Evolutionary conservation across 2,888 invertebrate species (phyloP).

Genomic region (Pollenia griseotomentosa): DNA sequence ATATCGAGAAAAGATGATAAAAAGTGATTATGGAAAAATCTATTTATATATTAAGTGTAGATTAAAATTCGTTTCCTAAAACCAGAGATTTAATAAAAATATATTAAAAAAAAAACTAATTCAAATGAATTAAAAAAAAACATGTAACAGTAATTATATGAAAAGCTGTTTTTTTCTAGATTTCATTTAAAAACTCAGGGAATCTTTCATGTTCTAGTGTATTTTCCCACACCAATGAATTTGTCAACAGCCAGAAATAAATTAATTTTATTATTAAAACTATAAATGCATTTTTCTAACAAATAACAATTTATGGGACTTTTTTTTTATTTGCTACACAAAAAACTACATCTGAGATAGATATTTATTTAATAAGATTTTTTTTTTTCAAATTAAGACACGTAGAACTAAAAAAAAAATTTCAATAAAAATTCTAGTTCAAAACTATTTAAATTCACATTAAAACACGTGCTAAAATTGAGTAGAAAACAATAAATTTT

Average conservation of each 20-base stretch:
- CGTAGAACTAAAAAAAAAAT: background rate
- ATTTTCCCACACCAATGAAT: conserved; percentile 32
- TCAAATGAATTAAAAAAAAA: too few species aligned
- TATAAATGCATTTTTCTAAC: background rate
- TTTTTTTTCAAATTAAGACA: background rate
- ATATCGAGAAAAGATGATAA: background rate
- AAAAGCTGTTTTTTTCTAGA: background rate
- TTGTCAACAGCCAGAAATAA: conserved; percentile 15
- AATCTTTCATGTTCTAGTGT: background rate
- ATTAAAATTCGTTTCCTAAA: background rate
- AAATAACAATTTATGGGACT: conserved; percentile 29
- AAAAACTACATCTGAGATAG: background rate
- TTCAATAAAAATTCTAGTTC: conserved; percentile 3
- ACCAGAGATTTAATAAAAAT: background rate
- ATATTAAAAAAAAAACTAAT: background rate
- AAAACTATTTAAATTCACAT: background rate
- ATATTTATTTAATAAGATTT: conserved; percentile 18
- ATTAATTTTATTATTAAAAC: conserved; percentile 26
- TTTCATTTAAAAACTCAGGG: background rate
- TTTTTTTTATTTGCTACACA: conserved; percentile 3
- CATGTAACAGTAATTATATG: too few species aligned
- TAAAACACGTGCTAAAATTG: background rate
- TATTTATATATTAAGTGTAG: background rate
- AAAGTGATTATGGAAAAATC: too few species aligned
- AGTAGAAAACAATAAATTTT: background rate